A percentile compares a stretch with the other conserved stretches of the same genome.
Conservation (phyloP, 2,888 invertebrate genomes). For the Synanthedon tipuliformis region DNA sequence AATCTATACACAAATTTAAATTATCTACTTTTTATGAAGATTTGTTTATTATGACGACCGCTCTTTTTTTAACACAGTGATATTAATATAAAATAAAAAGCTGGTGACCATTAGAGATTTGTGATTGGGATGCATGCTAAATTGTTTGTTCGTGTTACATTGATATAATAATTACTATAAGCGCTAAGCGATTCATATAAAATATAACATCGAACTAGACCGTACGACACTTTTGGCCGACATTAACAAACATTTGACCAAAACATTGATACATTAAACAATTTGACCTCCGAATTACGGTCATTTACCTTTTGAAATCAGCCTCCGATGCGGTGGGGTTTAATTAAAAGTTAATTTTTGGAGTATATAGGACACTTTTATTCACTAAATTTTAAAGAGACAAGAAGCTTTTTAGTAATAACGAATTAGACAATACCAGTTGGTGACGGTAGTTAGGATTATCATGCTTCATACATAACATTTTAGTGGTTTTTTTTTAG, state of each 20-base stretch:
- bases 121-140: conserved; percentile 1
- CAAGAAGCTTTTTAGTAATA: conserved; percentile 49
- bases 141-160: background rate
- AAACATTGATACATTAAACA: conserved; percentile 43
- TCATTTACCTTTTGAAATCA: conserved; percentile 54
- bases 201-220: conserved; percentile 49
- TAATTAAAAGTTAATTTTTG: conserved; percentile 64
- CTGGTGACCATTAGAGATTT: background rate
- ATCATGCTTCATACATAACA: conserved; percentile 40
- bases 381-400: conserved; percentile 58
- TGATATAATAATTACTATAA: conserved; percentile 12
- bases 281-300: conserved; percentile 24
- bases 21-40: background rate
- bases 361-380: conserved; percentile 64
- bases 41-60: background rate
- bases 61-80: background rate
- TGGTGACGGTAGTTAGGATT: conserved; percentile 5
- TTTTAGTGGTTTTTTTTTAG: conserved; percentile 17
- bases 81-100: background rate
- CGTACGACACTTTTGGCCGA: conserved; percentile 41
- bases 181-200: conserved; percentile 37
- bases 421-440: conserved; percentile 19
- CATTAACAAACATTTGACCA: conserved; percentile 25
- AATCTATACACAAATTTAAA: background rate
- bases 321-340: conserved; percentile 59